Percentiles rank a stretch among this genome's conserved stretches.
Conservation (phyloP, 37 sponge, comb jelly and placozoan species). For the Tethya wilhelma region DNA sequence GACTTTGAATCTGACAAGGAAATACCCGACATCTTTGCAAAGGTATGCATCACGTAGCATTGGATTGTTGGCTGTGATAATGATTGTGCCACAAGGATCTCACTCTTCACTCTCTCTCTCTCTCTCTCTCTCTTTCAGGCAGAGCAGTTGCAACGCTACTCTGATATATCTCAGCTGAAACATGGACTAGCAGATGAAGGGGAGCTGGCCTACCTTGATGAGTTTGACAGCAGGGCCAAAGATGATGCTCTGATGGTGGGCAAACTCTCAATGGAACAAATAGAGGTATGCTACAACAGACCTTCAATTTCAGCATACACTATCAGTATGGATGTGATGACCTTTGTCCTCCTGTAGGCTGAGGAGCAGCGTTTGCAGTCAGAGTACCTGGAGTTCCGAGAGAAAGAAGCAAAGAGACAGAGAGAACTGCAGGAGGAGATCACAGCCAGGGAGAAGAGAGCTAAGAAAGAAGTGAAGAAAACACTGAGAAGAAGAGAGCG, state of each 20-base stretch:
- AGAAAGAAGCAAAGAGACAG: slow-evolving; percentile 7
- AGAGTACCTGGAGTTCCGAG: not conserved
- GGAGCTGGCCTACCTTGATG: not conserved
- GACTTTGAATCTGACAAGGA: slow-evolving; percentile 15
- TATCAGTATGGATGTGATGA: not conserved
- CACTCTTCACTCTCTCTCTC: not conserved
- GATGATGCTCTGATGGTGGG: slow-evolving; percentile 8
- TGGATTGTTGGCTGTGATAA: not conserved
- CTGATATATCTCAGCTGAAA: not conserved
- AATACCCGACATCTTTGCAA: slow-evolving; percentile 7
- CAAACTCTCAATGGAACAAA: slow-evolving; percentile 10
- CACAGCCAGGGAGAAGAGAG: not conserved
- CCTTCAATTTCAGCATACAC: not conserved
- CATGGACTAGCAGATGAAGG: not conserved
- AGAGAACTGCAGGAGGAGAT: not conserved
- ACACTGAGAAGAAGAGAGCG: not conserved
- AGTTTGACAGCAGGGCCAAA: not conserved
- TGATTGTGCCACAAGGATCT: not conserved
- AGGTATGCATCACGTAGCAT: not conserved
- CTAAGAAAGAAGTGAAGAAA: slow-evolving; percentile 8
- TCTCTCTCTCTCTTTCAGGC: too few relatives aligned
- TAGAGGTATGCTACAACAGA: slow-evolving; percentile 7
- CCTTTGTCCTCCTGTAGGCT: not conserved
- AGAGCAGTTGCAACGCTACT: not conserved
- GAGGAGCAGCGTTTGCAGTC: slow-evolving; percentile 5